Evolutionary conservation across 2,888 invertebrate species (phyloP), one percentile per base, ranked within the genome.

Genomic region (Apamea sordens): DNA sequence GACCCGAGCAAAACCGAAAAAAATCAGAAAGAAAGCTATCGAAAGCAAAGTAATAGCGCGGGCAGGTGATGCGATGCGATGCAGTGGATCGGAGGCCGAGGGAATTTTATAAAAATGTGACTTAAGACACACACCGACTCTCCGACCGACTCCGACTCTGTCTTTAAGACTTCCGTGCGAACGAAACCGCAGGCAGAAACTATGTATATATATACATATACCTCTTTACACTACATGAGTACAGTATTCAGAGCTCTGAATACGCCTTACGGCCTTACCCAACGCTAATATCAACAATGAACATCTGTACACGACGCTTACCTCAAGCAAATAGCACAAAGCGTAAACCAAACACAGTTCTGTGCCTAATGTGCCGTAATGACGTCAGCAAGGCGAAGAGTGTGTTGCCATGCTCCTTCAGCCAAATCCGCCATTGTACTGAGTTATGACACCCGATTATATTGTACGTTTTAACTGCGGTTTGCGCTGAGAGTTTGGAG

Each of bases 331-430:
- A 84, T 82, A 84, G 59, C 70, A 68, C 80, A 73, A 65, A 64
- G 72, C 69, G 72, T 36, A 81, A 81, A 76, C 81, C 61, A 72
- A 83, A 81, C 75, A 84, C 68, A 76, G 28, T 67, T 64, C n/a
- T 53, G 53, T 36, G 56, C 28, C 41, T 85, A 86, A 78, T 63
- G 73, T 59, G 50, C 50, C 73, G n/a, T 74, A 59, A 73, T 77
- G 86, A 84, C 82, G 82, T 61, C 67, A 70, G 44, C 56, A 70
- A 59, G 70, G 59, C 36, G 56, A 56, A 18, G 61, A 81, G 70
- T 50, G 67, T 71, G 80, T 75, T 72, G 69, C 64, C 69, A 53
- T 85, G 69, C 73, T 76, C 5, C 68, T 75, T 1, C 63, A 75
- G 64, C 28, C 24, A 65, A 70, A 68, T 76, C 65, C 67, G 36